phyloP scores from a whole-genome alignment of 2,888 invertebrate species.

The Drosophila atripex region DNA sequence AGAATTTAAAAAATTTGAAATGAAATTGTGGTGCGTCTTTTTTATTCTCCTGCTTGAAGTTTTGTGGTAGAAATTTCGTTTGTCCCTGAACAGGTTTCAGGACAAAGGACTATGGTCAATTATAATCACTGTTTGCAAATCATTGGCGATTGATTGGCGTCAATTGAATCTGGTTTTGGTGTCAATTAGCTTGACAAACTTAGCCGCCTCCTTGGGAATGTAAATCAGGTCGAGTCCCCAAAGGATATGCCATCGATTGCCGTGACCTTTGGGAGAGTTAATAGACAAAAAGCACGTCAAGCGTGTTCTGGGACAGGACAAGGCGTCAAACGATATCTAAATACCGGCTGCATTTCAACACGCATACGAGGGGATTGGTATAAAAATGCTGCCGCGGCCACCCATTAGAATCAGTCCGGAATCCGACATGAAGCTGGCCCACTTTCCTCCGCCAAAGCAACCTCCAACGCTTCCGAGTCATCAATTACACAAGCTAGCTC shows the following conservation, averaged over 20 bases:
- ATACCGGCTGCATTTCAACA: constrained; percentile 57
- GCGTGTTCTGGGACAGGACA: constrained; percentile 13
- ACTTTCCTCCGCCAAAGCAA: constrained; percentile 37
- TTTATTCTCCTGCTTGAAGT: neutral
- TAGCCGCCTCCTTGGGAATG: constrained; percentile 16
- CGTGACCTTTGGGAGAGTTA: constrained; percentile 51
- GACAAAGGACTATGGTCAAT: neutral
- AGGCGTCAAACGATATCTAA: constrained; percentile 47
- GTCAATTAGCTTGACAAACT: constrained; percentile 59
- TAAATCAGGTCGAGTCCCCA: constrained; percentile 47
- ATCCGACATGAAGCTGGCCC: constrained; percentile 58
- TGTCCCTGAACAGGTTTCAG: neutral
- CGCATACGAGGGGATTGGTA: constrained; percentile 47
- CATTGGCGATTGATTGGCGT: constrained; percentile 3
- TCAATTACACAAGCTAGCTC: constrained; percentile 19
- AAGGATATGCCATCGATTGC: constrained; percentile 30
- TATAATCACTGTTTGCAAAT: neutral
- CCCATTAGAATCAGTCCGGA: constrained; percentile 41
- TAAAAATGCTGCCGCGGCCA: constrained; percentile 48
- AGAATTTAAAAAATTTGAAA: no score
- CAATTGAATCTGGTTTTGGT: constrained; percentile 35
- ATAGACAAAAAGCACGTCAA: constrained; percentile 64
- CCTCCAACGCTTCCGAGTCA: neutral
- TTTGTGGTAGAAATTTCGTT: neutral
- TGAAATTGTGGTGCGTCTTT: no score